phyloP scores from a whole-genome alignment of 2,113 vertebrate genomes.

The Micromys minutus region DNA sequence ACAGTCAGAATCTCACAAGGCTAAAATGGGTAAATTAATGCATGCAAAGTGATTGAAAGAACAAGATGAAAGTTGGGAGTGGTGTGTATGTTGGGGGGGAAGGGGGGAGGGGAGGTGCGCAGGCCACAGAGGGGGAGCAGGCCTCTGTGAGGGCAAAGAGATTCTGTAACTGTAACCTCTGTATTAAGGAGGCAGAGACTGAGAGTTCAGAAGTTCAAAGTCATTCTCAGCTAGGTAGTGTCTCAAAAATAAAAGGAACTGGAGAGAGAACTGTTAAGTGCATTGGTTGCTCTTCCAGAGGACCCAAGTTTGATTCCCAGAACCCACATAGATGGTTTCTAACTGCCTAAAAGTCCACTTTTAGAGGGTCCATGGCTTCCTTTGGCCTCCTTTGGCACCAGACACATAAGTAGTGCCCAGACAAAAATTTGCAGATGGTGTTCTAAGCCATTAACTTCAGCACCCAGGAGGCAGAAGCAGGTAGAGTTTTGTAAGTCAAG shows the following conservation, averaged over 20 bases:
- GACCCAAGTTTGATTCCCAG: neutral
- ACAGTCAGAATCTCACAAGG: neutral
- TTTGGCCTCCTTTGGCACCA: neutral
- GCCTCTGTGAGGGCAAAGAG: neutral
- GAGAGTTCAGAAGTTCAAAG: neutral
- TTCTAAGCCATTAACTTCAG: neutral
- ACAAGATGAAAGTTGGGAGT: neutral
- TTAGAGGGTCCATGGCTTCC: neutral
- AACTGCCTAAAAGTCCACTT: neutral
- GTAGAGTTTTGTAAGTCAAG: neutral
- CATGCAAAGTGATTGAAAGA: neutral
- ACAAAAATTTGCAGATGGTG: accelerated
- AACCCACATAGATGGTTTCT: neutral
- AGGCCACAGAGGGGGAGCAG: neutral
- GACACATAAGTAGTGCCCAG: neutral
- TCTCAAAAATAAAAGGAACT: neutral
- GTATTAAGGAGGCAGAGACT: neutral
- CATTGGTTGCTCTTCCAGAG: neutral
- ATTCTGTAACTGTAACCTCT: neutral
- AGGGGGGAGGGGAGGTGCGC: neutral
- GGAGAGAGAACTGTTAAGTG: neutral
- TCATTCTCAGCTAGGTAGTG: neutral
- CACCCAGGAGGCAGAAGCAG: neutral
- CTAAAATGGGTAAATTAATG: neutral
- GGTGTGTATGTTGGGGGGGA: neutral